Evolutionary conservation across 2,888 invertebrate genomes (phyloP), one percentile per base, ranked within the genome.

Genomic region (Limnephilus marmoratus): DNA sequence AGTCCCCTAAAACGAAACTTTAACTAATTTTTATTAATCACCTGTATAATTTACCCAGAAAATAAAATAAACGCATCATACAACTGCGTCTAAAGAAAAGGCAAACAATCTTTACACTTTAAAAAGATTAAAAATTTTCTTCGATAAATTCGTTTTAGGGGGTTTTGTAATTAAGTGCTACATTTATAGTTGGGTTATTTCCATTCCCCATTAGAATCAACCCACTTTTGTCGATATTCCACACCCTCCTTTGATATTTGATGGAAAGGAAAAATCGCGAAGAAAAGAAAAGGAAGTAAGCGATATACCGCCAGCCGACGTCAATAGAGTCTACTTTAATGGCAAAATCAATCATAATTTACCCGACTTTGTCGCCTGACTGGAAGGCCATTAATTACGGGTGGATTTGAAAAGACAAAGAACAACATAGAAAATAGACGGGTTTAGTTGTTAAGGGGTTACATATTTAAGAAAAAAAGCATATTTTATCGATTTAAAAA

Each of bases 211-310:
- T 83, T 83, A 83, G 9, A 24, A 34, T n/a, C 24, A 83, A 83
- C 34, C 83, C 83, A 83, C 37, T 83, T 83, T 37, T 18, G 18
- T 41, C 82, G 82, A 31, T 37, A 31, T 83, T 83, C 82, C 82
- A 83, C 82, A 83, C 82, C 82, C 82, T 83, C 82, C 82, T 83
- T 34, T 18, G 83, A 68, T 68, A 34, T 83, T 34, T 18, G 37
- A n/a, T n/a, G n/a, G 11, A 68, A 68, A 68, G 24, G 68, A 68
- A 68, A n/a, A 68, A n/a, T 68, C 7, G 68, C 5, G n/a, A 68
- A 68, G 68, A 68, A 68, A 24, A 68, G 53, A 18, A 24, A 68
- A 68, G 18, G 68, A 68, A 68, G n/a, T 68, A n/a, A 24, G 68
- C 68, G 68, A 68, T 68, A 1, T 11, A 15, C 13, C 31, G 29